Evolutionary conservation across 2,888 invertebrate genomes (phyloP).

Genomic region (Leucophenga montana): DNA sequence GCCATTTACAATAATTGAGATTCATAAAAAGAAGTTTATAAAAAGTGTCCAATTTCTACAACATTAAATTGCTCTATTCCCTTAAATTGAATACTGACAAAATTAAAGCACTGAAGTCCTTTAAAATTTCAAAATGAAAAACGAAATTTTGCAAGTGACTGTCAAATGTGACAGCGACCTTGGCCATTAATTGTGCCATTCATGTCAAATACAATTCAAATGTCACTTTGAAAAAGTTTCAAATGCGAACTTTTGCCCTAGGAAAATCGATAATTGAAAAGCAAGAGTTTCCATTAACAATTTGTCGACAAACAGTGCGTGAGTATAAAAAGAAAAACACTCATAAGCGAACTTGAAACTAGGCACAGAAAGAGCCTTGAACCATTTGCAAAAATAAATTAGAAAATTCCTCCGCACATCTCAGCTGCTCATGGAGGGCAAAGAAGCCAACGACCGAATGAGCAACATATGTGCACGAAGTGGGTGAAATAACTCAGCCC

Average conservation of each 20-base stretch:
- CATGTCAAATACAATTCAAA: constrained; percentile 62
- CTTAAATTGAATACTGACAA: too few relatives aligned
- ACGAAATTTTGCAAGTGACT: constrained; percentile 36
- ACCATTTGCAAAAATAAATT: constrained; percentile 71
- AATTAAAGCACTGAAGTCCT: too few relatives aligned
- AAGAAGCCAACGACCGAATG: not conserved
- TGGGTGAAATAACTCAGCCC: not conserved
- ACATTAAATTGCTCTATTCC: too few relatives aligned
- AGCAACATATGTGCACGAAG: constrained; percentile 23
- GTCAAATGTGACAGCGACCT: constrained; percentile 63
- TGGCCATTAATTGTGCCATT: constrained; percentile 65
- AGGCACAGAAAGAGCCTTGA: constrained; percentile 62
- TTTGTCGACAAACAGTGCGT: constrained; percentile 51
- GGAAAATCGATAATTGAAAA: constrained; percentile 63
- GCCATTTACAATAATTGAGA: not conserved
- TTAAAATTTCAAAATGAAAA: not conserved
- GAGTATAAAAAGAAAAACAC: constrained; percentile 35
- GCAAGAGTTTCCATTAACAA: constrained; percentile 40
- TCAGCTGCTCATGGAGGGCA: constrained; percentile 44
- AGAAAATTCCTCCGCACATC: constrained; percentile 68
- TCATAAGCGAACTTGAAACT: constrained; percentile 53
- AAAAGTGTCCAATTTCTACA: too few relatives aligned
- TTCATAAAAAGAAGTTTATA: too few relatives aligned
- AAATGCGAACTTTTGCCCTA: constrained; percentile 45
- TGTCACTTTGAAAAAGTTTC: constrained; percentile 52